Evolutionary conservation across 2,113 vertebrate genomes (phyloP), one percentile per base, ranked within the genome.

Genomic region (Bufo bufo): DNA sequence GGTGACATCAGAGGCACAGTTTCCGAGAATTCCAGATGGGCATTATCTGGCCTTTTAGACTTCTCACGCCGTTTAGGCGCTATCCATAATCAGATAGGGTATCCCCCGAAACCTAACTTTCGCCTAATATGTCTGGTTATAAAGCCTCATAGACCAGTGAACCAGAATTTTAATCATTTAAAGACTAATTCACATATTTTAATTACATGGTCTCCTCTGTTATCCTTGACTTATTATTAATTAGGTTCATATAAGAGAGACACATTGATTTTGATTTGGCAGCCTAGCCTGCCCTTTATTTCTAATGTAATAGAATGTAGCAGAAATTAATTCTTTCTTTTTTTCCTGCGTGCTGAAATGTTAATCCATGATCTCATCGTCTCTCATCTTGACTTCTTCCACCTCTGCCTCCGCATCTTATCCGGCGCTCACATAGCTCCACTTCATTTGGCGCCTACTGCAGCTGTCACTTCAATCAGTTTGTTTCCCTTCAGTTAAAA

Each of bases 381-480:
- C 78, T 50, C 47, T 58, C 47, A 13, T 80, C 56, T 17, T 80
- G 78, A 59, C 54, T 59, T 14, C 77, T 56, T n/a, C 56, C 47
- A 77, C 75, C 77, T 13, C 77, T 6, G 49, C 54, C 50, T 78
- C 20, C n/a, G 6, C 50, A n/a, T 59, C 78, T 17, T 80, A 33
- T 80, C 56, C 13, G 10, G 52, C 50, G 52, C 50, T 79, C 77
- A 56, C 50, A 33, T 56, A 19, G 43, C 33, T 58, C 23, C 78
- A 14, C 56, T 59, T 7, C 54, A 33, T 33, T 43, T 13, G 17
- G 56, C 56, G 43, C 78, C 23, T 54, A 23, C 20, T 56, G 49
- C n/a, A n/a, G n/a, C 77, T 54, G n/a, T 43, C 78, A 13, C 54
- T 59, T 59, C 78, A 80, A 80, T 80, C 78, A 59, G 33, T 59